A percentile compares a stretch with the other conserved stretches of the same genome.
Evolutionary conservation across 2,797 vertebrate genomes (phyloP).

Genomic region (Taenioides sp.): DNA sequence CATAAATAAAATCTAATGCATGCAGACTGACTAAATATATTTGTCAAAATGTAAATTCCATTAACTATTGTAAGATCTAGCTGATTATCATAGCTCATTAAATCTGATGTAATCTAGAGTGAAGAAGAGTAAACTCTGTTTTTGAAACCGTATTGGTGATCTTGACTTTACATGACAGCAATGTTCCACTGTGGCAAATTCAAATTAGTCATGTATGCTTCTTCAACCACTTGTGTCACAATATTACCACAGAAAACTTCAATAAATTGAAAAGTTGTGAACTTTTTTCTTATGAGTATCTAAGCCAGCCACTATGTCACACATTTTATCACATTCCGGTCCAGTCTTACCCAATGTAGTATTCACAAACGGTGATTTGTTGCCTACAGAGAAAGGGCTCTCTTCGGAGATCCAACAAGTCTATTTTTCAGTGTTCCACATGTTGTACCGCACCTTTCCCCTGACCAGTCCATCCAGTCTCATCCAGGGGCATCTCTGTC

Average conservation of each 20-base stretch:
- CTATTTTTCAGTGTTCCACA: slow-evolving; percentile 62
- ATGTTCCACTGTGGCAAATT: no score
- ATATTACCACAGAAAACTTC: background rate
- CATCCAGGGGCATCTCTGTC: slow-evolving; percentile 69
- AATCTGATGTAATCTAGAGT: no score
- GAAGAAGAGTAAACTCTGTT: background rate
- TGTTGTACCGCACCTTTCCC: slow-evolving; percentile 64
- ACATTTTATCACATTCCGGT: background rate
- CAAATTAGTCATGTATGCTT: background rate
- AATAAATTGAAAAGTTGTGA: background rate
- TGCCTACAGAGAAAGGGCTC: slow-evolving; percentile 22
- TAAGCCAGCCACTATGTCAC: background rate
- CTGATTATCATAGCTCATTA: no score
- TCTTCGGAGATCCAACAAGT: slow-evolving; percentile 52
- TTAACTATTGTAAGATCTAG: background rate
- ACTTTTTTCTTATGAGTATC: no score
- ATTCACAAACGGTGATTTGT: slow-evolving; percentile 27
- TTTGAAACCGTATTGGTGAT: background rate
- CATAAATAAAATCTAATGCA: slow-evolving; percentile 1
- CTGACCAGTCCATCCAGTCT: slow-evolving; percentile 61
- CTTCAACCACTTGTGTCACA: background rate
- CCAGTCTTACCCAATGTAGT: slow-evolving; percentile 5
- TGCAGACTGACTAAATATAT: slow-evolving; percentile 7
- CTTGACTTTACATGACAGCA: background rate
- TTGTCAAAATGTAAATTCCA: background rate